These are phyloP conservation scores for Drosophila arawakana DNA, from an alignment of 1,140 invertebrate genomes.

Conservation along the genomic window DNA sequence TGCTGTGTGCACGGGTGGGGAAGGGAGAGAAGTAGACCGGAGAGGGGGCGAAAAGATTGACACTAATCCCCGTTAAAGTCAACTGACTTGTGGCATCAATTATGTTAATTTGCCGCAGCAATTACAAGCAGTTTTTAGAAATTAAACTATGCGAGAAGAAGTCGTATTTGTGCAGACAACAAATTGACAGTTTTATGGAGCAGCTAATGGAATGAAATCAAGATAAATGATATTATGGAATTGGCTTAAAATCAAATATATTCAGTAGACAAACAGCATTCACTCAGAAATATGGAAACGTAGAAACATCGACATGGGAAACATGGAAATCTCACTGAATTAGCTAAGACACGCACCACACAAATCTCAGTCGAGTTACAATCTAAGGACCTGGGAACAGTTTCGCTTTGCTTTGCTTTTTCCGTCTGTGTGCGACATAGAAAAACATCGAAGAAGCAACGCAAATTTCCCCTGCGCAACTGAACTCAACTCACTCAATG, in stretches of 20 bases:
- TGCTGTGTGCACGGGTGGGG: conserved; percentile 56
- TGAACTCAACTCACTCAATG: conserved; percentile 50
- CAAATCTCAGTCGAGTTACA: conserved; percentile 42
- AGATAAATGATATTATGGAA: conserved; percentile 36
- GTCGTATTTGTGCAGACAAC: conserved; percentile 25
- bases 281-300: not conserved
- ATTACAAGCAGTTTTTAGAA: conserved; percentile 66
- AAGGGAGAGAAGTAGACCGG: not conserved
- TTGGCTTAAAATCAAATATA: not conserved
- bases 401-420: conserved; percentile 4
- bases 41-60: conserved; percentile 9
- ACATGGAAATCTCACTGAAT: conserved; percentile 10
- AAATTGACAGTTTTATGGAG: conserved; percentile 31
- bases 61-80: conserved; percentile 32
- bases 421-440: not conserved
- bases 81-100: conserved; percentile 64
- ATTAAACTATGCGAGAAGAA: conserved; percentile 33
- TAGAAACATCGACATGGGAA: not conserved
- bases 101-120: conserved; percentile 75
- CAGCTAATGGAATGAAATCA: conserved; percentile 29
- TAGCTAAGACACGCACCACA: conserved; percentile 41
- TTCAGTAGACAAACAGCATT: not conserved
- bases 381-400: conserved; percentile 72
- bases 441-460: conserved; percentile 6
- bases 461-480: conserved; percentile 26